phyloP scores from a whole-genome alignment of 2,888 invertebrate genomes.

The Mylabris sibirica region DNA sequence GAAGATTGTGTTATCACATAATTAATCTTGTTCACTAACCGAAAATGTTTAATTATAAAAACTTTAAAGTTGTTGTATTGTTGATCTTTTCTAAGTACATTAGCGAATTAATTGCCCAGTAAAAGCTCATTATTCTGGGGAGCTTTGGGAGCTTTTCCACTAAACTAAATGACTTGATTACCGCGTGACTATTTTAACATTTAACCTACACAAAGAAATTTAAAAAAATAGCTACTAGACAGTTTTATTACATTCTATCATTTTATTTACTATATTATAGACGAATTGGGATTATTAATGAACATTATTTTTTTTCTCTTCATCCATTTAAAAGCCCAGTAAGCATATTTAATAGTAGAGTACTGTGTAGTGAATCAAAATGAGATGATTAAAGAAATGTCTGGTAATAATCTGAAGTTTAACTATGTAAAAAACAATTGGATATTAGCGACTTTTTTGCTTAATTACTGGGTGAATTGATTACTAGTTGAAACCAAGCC shows the following conservation, averaged over 20 bases:
- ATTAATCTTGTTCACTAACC: too few relatives aligned
- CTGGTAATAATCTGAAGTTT: too few relatives aligned
- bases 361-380: too few relatives aligned
- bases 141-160: slow-evolving; percentile 18
- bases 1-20: background rate
- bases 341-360: too few relatives aligned
- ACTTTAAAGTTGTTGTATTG: slow-evolving; percentile 20
- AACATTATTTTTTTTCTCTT: too few relatives aligned
- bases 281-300: background rate
- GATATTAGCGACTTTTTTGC: too few relatives aligned
- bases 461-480: too few relatives aligned
- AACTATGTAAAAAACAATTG: too few relatives aligned
- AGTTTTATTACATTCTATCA: background rate
- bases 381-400: too few relatives aligned
- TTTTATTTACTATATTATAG: background rate
- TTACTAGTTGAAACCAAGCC: too few relatives aligned
- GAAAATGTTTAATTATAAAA: slow-evolving; percentile 21
- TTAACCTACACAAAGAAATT: background rate
- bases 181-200: slow-evolving; percentile 19
- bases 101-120: slow-evolving; percentile 29
- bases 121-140: slow-evolving; percentile 21
- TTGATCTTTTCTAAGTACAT: slow-evolving; percentile 24
- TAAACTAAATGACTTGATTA: slow-evolving; percentile 22
- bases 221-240: background rate
- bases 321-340: too few relatives aligned